These are phyloP conservation scores for Ovis aries DNA, from an alignment of 2,113 vertebrate genomes.

Conservation along the genomic window DNA sequence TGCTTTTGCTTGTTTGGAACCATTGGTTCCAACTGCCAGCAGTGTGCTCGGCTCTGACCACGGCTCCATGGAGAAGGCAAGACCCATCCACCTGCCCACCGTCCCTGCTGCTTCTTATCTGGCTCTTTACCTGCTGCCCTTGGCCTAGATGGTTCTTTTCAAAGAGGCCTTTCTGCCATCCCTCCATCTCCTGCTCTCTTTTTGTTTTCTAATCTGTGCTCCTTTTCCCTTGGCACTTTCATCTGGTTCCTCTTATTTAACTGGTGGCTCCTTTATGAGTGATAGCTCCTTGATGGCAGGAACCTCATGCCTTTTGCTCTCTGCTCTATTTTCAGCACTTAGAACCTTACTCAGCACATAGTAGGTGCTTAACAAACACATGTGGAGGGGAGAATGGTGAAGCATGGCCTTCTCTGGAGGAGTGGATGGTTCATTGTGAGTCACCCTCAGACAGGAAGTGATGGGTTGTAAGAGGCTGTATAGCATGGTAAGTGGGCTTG, in stretches of 20 bases:
- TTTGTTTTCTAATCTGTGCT: background rate
- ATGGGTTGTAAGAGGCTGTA: rapidly evolving
- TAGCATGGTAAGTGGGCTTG: background rate
- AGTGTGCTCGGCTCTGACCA: background rate
- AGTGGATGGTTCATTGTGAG: too few species aligned
- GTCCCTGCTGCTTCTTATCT: too few species aligned
- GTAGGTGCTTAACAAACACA: background rate
- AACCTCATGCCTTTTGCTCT: background rate
- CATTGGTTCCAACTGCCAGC: background rate
- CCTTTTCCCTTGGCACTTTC: too few species aligned
- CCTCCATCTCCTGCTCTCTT: background rate
- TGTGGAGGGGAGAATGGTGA: background rate
- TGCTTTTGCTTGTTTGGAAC: background rate
- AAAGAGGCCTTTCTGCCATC: background rate
- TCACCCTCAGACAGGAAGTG: background rate
- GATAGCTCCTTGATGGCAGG: background rate
- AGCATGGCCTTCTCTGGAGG: background rate
- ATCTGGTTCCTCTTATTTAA: background rate
- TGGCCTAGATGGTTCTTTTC: background rate
- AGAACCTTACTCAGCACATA: background rate
- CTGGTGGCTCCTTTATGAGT: too few species aligned
- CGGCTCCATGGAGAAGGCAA: rapidly evolving
- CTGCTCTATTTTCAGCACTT: background rate
- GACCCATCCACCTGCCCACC: background rate
- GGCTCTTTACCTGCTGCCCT: background rate